These are phyloP conservation scores for Mixornis gularis DNA, from an alignment of 2,113 vertebrate species.

Conservation along the genomic window DNA sequence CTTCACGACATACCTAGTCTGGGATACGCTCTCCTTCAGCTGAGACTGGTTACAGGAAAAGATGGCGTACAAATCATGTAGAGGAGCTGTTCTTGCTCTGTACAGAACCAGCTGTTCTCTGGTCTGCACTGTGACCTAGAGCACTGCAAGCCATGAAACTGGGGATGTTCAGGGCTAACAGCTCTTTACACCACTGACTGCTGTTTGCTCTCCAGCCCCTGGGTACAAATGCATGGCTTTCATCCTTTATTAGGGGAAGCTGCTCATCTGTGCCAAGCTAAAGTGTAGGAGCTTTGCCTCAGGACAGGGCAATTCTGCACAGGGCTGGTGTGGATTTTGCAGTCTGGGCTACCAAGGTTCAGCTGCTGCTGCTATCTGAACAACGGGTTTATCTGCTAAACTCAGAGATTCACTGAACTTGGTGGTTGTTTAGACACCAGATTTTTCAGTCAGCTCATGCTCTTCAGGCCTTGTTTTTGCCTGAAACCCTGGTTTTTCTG, in stretches of 20 bases:
- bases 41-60: background rate
- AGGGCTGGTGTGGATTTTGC: background rate
- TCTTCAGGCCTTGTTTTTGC: background rate
- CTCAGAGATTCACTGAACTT: background rate
- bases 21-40: background rate
- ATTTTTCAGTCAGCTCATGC: background rate
- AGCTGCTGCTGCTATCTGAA: background rate
- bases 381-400: background rate
- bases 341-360: background rate
- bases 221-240: background rate
- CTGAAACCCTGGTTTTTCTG: background rate
- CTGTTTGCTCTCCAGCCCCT: background rate
- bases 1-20: background rate
- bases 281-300: fast-evolving
- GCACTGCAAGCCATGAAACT: background rate
- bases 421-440: background rate
- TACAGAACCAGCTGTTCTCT: background rate
- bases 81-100: background rate
- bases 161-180: background rate
- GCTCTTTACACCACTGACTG: background rate
- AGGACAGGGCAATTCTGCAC: background rate
- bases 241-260: background rate
- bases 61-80: fast-evolving
- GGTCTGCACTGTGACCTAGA: fast-evolving
- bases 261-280: fast-evolving